Conservation (phyloP, 2,113 vertebrate species). For the Petromus typicus region DNA sequence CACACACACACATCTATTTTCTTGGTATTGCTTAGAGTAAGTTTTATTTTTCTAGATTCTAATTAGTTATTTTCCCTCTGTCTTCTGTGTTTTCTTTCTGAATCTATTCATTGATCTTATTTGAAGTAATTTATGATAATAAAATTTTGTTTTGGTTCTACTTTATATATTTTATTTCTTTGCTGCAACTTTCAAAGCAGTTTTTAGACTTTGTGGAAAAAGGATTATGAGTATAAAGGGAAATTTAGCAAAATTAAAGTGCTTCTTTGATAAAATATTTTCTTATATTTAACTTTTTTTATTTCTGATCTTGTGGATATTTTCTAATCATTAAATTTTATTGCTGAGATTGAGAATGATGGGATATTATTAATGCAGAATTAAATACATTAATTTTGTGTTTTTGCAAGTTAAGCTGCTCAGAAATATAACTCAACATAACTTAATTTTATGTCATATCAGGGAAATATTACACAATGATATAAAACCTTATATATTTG, state of each 20-base stretch:
- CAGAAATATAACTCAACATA: background rate
- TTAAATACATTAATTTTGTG: background rate
- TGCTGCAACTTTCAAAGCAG: background rate
- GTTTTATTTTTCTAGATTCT: background rate
- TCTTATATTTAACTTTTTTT: background rate
- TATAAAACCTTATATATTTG: background rate
- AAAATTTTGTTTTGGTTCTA: background rate
- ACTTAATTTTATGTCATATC: background rate
- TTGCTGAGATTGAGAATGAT: slow-evolving; percentile 1
- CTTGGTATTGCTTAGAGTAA: background rate
- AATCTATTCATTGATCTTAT: background rate
- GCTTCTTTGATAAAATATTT: background rate
- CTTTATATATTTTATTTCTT: background rate
- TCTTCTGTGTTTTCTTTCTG: background rate
- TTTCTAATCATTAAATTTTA: background rate
- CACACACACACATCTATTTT: background rate
- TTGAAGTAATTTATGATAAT: background rate
- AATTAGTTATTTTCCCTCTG: background rate
- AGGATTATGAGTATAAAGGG: background rate
- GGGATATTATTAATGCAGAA: background rate
- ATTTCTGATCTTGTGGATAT: background rate
- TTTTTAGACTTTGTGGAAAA: background rate
- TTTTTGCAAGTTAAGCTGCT: background rate
- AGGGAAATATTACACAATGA: background rate
- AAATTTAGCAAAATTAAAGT: background rate